Conservation (phyloP, 1,140 invertebrate genomes). For the Piezodorus guildinii region DNA sequence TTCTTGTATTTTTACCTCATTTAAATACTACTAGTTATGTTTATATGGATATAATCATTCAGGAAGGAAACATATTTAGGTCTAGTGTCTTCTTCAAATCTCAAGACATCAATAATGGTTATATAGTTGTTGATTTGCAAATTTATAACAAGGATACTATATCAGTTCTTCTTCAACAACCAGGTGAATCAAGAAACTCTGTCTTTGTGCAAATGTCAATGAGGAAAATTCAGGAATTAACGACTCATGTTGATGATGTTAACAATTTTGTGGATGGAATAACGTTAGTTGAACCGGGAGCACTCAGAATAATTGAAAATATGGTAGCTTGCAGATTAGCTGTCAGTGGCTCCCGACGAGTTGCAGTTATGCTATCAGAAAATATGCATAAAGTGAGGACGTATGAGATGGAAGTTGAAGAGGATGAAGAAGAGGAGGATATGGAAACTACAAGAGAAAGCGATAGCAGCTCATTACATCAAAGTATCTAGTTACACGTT, state of each 20-base stretch:
- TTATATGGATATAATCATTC: conserved; percentile 1
- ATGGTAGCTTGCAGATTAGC: conserved; percentile 60
- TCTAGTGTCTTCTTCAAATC: conserved; percentile 25
- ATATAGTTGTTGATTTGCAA: conserved; percentile 49
- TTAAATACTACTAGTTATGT: conserved; percentile 13
- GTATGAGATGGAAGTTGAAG: conserved; percentile 85
- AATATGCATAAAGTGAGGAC: conserved; percentile 67
- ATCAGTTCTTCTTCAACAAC: conserved; percentile 57
- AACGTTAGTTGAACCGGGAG: conserved; percentile 39
- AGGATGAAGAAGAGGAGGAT: conserved; percentile 66
- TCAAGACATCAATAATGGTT: conserved; percentile 28
- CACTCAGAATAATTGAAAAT: conserved; percentile 48
- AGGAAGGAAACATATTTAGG: neutral
- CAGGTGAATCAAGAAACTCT: conserved; percentile 39
- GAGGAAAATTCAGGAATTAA: conserved; percentile 36
- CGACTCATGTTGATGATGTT: conserved; percentile 31
- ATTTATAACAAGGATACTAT: conserved; percentile 71
- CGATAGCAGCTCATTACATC: conserved; percentile 4
- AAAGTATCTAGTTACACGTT: neutral
- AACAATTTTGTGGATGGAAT: conserved; percentile 33
- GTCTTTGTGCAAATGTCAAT: conserved; percentile 55
- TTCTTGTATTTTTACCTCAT: conserved; percentile 21
- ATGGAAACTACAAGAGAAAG: conserved; percentile 21
- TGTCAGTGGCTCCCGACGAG: conserved; percentile 77
- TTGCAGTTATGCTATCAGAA: conserved; percentile 73